phyloP scores from a whole-genome alignment of 1,140 invertebrate species.

The Drosophila bocki region DNA sequence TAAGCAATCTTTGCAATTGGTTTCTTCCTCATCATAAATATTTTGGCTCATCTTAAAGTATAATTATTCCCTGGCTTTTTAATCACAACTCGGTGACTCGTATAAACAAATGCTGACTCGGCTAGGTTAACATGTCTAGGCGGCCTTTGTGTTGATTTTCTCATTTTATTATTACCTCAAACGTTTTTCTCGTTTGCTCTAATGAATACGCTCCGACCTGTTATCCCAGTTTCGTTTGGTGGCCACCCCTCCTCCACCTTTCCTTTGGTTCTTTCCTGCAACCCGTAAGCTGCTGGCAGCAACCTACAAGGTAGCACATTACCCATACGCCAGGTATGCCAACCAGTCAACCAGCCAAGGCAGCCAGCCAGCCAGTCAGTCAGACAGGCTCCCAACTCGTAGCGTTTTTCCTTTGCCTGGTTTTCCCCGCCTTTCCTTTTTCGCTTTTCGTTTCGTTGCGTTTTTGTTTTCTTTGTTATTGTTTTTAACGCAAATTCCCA shows the following conservation, averaged over 20 bases:
- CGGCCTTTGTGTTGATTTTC: conserved; percentile 58
- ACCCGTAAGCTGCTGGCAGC: conserved; percentile 2
- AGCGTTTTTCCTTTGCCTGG: conserved; percentile 23
- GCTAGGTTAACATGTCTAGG: conserved; percentile 35
- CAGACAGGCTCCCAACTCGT: conserved; percentile 41
- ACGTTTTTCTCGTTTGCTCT: conserved; percentile 66
- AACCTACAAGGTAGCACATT: conserved; percentile 47
- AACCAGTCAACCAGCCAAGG: conserved; percentile 26
- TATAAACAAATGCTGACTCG: conserved; percentile 44
- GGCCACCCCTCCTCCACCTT: neutral
- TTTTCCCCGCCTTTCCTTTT: conserved; percentile 20
- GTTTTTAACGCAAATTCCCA: conserved; percentile 81
- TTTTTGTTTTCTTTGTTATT: conserved; percentile 69
- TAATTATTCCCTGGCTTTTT: conserved; percentile 22
- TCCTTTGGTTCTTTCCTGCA: neutral
- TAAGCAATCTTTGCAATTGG: neutral
- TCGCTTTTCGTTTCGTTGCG: conserved; percentile 27
- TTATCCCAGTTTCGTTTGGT: conserved; percentile 40
- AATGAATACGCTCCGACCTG: conserved; percentile 65
- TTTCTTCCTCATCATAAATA: neutral
- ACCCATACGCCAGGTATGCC: conserved; percentile 62
- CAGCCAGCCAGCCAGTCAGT: conserved; percentile 39
- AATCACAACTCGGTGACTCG: conserved; percentile 43
- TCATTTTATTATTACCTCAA: conserved; percentile 65
- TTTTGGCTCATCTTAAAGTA: neutral